Evolutionary conservation across 2,797 vertebrate species (phyloP), one percentile per base, ranked within the genome.

Genomic region (Florisuga fusca): DNA sequence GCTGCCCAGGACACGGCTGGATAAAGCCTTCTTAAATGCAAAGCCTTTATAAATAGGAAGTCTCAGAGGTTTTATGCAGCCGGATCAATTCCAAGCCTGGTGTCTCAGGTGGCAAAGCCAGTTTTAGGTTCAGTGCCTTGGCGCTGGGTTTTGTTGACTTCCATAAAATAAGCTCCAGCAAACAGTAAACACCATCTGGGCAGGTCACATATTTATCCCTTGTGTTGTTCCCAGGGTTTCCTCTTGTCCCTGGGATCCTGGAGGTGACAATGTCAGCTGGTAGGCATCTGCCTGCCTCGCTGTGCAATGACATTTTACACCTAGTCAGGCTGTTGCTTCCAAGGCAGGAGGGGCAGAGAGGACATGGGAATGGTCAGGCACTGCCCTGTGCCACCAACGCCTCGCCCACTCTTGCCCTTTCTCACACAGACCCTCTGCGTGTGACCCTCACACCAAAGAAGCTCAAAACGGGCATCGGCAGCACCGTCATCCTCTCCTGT

Each of bases 381-480:
- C 66, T 33, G 57, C 89, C 61, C 1, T 0, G 82, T 71, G 3
- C 46, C 5, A 0, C 80, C 86, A 76, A 62, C 26, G 0, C 73
- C 82, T 93, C 4, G 0, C 46, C 69, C 1, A 3, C 87, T 95
- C 66, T 94, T 21, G 0, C 76, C 71, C 78, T 78, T 2, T 81
- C 73, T 71, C 82, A 25, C 69, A 50, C 96, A 99, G 99, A 99
- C 95, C 99, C 99, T 62, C 98, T 99, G 95, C 98, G 98, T 31
- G 99, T 99, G 97, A 99, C 99, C 74, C 98, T 99, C 96, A 99
- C 99, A 93, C 99, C 99, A 95, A 99, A 99, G 98, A 99, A 99
- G 97, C 98, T 99, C 96, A 99, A 99, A 97, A 99, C 99, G 0
- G 99, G 99, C 89, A 99, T 99, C 61, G 99, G 99, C 97, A 99